Evolutionary conservation across 2,888 invertebrate genomes (phyloP).

Genomic region (Noctua fimbriata): DNA sequence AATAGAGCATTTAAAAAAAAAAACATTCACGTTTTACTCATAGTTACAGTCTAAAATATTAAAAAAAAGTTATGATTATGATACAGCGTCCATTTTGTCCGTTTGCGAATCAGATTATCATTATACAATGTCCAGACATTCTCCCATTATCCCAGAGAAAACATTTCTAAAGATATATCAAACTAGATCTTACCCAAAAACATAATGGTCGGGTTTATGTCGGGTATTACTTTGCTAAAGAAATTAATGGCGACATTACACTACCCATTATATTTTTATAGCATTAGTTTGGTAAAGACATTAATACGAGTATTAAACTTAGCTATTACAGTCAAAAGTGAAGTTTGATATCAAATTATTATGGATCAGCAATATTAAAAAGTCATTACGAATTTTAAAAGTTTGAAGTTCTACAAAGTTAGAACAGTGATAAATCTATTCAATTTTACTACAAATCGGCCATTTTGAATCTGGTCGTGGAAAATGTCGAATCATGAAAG

Average conservation of each 20-base stretch:
- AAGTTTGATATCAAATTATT: slow-evolving; percentile 25
- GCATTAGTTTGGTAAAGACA: slow-evolving; percentile 51
- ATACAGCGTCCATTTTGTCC: background rate
- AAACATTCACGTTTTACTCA: background rate
- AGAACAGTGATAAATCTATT: slow-evolving; percentile 29
- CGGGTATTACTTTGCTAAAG: slow-evolving; percentile 50
- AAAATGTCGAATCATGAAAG: slow-evolving; percentile 40
- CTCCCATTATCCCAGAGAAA: slow-evolving; percentile 27
- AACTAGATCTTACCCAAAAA: slow-evolving; percentile 49
- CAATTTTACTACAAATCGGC: slow-evolving; percentile 23
- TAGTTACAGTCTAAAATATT: background rate
- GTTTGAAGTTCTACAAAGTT: slow-evolving; percentile 19
- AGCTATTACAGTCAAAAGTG: slow-evolving; percentile 30
- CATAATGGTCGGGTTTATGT: slow-evolving; percentile 59
- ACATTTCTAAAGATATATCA: slow-evolving; percentile 48
- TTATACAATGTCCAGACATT: slow-evolving; percentile 20
- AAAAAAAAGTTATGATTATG: too few relatives aligned
- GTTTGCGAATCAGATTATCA: slow-evolving; percentile 13
- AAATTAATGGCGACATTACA: slow-evolving; percentile 61
- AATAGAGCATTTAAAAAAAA: background rate
- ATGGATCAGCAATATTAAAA: slow-evolving; percentile 36
- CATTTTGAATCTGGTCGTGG: slow-evolving; percentile 36
- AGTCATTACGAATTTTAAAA: slow-evolving; percentile 23
- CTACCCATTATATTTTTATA: slow-evolving; percentile 62
- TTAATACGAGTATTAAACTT: slow-evolving; percentile 49